phyloP scores from a whole-genome alignment of 1,140 invertebrate species.

The Anoplophora glabripennis region DNA sequence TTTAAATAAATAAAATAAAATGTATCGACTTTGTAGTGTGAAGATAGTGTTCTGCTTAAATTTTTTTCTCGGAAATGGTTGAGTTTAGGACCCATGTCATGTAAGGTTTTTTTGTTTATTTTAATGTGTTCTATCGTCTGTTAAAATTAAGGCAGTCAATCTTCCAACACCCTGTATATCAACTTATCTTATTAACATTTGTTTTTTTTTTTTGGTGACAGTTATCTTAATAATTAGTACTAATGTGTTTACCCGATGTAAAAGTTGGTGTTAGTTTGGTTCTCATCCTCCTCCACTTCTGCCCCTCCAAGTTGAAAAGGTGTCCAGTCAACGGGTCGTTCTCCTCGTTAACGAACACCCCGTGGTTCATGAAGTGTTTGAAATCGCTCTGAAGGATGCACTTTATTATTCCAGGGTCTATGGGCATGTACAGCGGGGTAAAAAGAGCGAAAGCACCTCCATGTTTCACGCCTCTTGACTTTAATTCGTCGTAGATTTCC shows the following conservation, averaged over 20 bases:
- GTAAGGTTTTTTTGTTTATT: too few species aligned
- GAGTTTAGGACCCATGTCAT: too few species aligned
- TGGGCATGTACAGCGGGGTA: constrained; percentile 3
- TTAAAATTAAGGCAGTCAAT: too few species aligned
- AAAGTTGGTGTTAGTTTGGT: constrained; percentile 57
- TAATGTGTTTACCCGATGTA: constrained; percentile 38
- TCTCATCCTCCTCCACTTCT: constrained; percentile 55
- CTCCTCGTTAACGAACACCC: constrained; percentile 45
- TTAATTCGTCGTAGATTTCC: constrained; percentile 7
- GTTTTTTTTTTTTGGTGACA: too few species aligned
- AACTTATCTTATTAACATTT: too few species aligned
- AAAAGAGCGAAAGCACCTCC: not conserved
- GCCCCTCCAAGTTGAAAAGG: constrained; percentile 37
- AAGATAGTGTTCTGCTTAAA: too few species aligned
- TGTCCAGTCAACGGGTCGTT: constrained; percentile 37
- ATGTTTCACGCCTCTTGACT: not conserved
- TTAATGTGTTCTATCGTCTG: too few species aligned
- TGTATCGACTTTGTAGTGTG: too few species aligned
- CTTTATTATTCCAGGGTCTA: constrained; percentile 10
- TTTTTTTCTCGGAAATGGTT: too few species aligned
- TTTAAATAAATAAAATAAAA: too few species aligned
- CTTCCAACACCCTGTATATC: too few species aligned
- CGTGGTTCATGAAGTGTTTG: constrained; percentile 49
- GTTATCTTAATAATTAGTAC: too few species aligned
- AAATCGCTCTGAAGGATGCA: constrained; percentile 8